These are phyloP conservation scores for Variabilichromis moorii DNA, from an alignment of 2,113 vertebrate species.

Conservation along the genomic window DNA sequence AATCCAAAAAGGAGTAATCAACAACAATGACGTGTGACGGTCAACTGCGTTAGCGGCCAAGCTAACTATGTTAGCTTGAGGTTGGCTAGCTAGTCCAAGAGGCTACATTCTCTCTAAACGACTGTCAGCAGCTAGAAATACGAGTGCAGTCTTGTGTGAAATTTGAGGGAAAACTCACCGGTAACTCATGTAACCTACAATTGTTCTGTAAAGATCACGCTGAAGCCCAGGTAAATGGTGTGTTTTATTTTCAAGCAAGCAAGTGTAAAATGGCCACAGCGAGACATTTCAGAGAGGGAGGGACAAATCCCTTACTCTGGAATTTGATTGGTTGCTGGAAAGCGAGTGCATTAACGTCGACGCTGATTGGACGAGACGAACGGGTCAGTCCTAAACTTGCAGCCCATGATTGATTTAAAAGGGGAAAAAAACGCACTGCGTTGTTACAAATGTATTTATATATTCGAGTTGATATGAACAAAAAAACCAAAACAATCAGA, in stretches of 20 bases:
- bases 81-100: not conserved
- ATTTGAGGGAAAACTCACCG: slow-evolving; percentile 26
- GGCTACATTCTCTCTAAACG: not conserved
- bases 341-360: not conserved
- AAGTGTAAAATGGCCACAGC: slow-evolving; percentile 69
- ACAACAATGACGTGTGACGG: slow-evolving; percentile 55
- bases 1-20: not conserved
- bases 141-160: not conserved
- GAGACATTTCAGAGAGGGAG: slow-evolving; percentile 21
- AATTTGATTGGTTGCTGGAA: slow-evolving; percentile 30
- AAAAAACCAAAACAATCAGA: not conserved
- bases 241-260: not conserved
- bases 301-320: not conserved
- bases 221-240: not conserved
- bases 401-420: not conserved
- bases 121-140: not conserved
- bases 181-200: not conserved
- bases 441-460: not conserved
- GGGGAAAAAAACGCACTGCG: not conserved
- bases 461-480: not conserved
- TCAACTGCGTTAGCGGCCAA: slow-evolving; percentile 42
- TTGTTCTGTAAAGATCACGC: not conserved
- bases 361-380: slow-evolving; percentile 42
- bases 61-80: slow-evolving; percentile 33
- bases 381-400: not conserved